Evolutionary conservation across 2,888 invertebrate genomes (phyloP).

Genomic region (Cryptus armator): DNA sequence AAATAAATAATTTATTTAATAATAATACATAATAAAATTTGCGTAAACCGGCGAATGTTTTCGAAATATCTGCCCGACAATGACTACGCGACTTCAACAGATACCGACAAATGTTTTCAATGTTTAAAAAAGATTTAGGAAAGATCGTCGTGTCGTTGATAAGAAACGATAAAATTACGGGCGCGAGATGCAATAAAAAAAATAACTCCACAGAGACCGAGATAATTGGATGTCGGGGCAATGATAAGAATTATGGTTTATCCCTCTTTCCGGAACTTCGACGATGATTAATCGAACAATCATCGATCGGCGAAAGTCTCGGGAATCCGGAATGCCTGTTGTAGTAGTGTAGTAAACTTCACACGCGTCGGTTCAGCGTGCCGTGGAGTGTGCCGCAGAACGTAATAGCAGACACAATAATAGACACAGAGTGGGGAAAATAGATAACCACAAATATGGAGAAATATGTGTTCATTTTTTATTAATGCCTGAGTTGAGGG

Average conservation of each 20-base stretch:
- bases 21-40: neutral
- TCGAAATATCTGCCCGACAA: neutral
- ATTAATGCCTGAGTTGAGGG: neutral
- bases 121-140: neutral
- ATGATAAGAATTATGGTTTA: conserved; percentile 37
- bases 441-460: neutral
- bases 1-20: neutral
- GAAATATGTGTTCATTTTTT: neutral
- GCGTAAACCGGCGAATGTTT: neutral
- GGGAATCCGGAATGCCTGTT: conserved; percentile 23
- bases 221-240: conserved; percentile 30
- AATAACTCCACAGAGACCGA: conserved; percentile 6
- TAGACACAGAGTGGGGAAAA: neutral
- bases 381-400: neutral
- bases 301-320: conserved; percentile 34
- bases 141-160: conserved; percentile 6
- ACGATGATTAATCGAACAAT: conserved; percentile 55
- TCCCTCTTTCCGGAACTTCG: conserved; percentile 23
- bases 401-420: neutral
- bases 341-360: conserved; percentile 20
- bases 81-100: neutral
- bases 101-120: neutral
- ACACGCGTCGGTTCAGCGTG: conserved; percentile 28
- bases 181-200: neutral
- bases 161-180: conserved; percentile 5